These are phyloP conservation scores for Perizoma flavofasciatum DNA, from an alignment of 2,888 invertebrate species.

Conservation along the genomic window DNA sequence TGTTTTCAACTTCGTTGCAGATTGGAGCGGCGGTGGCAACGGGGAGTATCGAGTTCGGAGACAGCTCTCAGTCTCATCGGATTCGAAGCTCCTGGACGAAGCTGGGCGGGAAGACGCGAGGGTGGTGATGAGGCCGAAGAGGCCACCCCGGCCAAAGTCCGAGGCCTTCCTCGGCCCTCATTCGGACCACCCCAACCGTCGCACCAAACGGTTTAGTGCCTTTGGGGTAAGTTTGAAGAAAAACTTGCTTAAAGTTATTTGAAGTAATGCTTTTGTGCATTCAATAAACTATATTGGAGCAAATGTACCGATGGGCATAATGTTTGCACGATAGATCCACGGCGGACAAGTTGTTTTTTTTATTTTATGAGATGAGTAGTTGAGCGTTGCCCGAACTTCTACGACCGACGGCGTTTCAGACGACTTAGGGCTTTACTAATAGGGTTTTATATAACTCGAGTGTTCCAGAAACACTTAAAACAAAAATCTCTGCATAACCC, in stretches of 20 bases:
- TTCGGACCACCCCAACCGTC: constrained; percentile 88
- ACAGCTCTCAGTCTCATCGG: constrained; percentile 95
- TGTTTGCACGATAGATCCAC: no score
- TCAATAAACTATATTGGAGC: no score
- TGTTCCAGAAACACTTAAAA: no score
- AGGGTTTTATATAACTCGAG: no score
- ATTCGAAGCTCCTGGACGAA: constrained; percentile 95
- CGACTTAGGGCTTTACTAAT: no score
- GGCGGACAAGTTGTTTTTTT: no score
- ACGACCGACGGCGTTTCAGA: no score
- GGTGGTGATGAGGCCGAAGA: constrained; percentile 94
- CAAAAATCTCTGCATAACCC: constrained; percentile 15
- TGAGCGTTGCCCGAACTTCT: no score
- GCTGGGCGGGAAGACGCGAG: constrained; percentile 94
- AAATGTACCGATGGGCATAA: no score
- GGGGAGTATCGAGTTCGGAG: constrained; percentile 94
- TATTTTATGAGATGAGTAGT: no score
- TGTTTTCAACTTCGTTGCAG: constrained; percentile 66
- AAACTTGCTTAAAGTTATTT: not conserved
- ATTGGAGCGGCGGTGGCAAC: constrained; percentile 88
- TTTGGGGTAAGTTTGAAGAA: constrained; percentile 92
- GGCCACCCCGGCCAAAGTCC: constrained; percentile 97
- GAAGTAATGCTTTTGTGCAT: no score
- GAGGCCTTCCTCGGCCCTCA: constrained; percentile 94
- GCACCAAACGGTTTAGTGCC: constrained; percentile 97